Evolutionary conservation across 2,888 invertebrate species (phyloP).

Genomic region (Rhingia rostrata): DNA sequence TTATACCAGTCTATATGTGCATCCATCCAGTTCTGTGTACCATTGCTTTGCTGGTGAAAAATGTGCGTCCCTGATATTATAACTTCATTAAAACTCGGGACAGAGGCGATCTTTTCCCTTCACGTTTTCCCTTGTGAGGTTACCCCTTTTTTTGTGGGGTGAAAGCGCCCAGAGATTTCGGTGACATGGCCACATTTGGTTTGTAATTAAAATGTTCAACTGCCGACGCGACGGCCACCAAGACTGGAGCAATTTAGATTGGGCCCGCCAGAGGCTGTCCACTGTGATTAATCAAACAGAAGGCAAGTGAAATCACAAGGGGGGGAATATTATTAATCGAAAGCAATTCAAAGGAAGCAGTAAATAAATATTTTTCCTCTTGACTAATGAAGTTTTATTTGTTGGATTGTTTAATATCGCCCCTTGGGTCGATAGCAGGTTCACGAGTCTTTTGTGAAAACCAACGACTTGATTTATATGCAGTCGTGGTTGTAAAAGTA

Average conservation of each 20-base stretch:
- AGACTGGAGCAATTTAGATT: neutral
- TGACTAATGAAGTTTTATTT: constrained; percentile 1
- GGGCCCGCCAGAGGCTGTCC: neutral
- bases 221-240: neutral
- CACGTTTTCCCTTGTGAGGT: neutral
- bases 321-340: constrained; percentile 3
- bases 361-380: constrained; percentile 4
- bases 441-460: too few relatives aligned
- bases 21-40: constrained; percentile 5
- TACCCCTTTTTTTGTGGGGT: constrained; percentile 3
- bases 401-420: too few relatives aligned
- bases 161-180: neutral
- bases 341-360: neutral
- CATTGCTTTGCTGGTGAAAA: constrained; percentile 30
- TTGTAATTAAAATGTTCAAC: constrained; percentile 36
- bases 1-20: constrained; percentile 13
- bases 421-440: too few relatives aligned
- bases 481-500: too few relatives aligned
- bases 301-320: neutral
- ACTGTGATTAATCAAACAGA: constrained; percentile 23
- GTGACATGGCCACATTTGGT: constrained; percentile 37
- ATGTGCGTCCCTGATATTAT: constrained; percentile 30
- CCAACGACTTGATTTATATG: too few relatives aligned
- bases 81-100: constrained; percentile 37
- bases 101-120: constrained; percentile 7